These are phyloP conservation scores for Arctocebus calabarensis DNA, from an alignment of 2,797 vertebrate genomes.

Conservation along the genomic window DNA sequence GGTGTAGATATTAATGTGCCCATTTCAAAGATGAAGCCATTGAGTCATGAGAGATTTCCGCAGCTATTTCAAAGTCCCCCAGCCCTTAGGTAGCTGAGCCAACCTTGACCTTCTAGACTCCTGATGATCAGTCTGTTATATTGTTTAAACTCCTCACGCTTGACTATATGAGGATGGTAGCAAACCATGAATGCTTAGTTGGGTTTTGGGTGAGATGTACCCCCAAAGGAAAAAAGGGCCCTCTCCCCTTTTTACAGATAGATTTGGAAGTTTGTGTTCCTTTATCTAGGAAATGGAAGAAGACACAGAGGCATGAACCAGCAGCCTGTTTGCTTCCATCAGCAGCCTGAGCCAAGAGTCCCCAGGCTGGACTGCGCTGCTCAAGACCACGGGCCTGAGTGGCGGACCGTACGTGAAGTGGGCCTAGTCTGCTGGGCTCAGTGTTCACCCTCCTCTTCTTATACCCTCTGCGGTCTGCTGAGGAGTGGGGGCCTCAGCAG, in stretches of 20 bases:
- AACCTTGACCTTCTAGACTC: background rate
- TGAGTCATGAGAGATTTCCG: background rate
- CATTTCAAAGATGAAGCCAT: background rate
- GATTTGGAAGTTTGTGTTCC: slow-evolving; percentile 20
- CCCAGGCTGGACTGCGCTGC: background rate
- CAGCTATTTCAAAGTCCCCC: background rate
- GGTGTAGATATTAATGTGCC: background rate
- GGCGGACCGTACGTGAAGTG: background rate
- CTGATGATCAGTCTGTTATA: background rate
- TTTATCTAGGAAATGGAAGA: slow-evolving; percentile 30
- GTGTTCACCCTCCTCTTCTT: background rate
- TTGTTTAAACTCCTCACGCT: background rate
- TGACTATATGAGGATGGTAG: background rate
- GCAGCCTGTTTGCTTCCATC: background rate
- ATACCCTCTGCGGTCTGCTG: background rate
- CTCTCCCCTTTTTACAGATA: background rate
- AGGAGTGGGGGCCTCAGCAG: background rate
- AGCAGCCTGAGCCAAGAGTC: background rate
- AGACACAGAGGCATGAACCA: background rate
- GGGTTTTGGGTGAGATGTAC: slow-evolving; percentile 33
- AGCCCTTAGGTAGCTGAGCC: background rate
- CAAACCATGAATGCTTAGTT: background rate
- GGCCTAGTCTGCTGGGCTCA: background rate
- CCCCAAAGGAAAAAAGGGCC: slow-evolving; percentile 32
- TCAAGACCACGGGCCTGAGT: background rate